Base-by-base conservation (phyloP, 2,888 invertebrate genomes). In the Xylota segnis region DNA sequence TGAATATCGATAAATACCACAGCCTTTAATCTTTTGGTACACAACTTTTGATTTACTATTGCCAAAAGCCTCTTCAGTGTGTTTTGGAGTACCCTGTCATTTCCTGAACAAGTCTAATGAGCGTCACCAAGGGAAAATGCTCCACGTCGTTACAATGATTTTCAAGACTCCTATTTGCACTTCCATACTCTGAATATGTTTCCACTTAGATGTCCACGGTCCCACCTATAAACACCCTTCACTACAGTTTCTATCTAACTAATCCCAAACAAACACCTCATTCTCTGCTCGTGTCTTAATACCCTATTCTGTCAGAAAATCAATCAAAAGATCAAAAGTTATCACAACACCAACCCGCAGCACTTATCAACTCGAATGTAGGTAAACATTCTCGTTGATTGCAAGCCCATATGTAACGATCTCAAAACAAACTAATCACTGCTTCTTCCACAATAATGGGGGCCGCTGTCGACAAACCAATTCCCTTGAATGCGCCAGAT, bases 401-500 rank as follows among this genome's bases (percentile, higher is more conserved):
- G 7, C 34, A 32, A 32, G 32, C 56, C 5, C 40, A 52, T 12
- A 40, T 27, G 16, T 72, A 61, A 71, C 56, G 2, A 10, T 54
- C 52, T 37, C n/a, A 18, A 61, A 72, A 34, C 66, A 66, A 76
- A 40, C 66, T 54, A 34, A 77, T 77, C 45, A 45, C 63, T 12
- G 16, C 18, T 32, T 10, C 23, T 43, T 45, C 9, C 18, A 14
- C 40, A n/a, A 43, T 6, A 6, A 37, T 14, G 29, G 14, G 56
- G 37, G 37, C 7, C 37, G 1, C 37, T 2, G 23, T 10, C n/a
- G 16, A 27, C 40, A 56, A 68, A 40, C 18, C 68, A 52, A 34
- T 61, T 52, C 18, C 32, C 52, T 18, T 32, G 2, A 14, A 32
- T 27, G 6, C 52, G 4, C n/a, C 9, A 56, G 43, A 66, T 50